A percentile compares a stretch with the other conserved stretches of the same genome.
These are phyloP conservation scores for Burhinus bistriatus DNA, from an alignment of 2,113 vertebrate genomes.

Conservation along the genomic window DNA sequence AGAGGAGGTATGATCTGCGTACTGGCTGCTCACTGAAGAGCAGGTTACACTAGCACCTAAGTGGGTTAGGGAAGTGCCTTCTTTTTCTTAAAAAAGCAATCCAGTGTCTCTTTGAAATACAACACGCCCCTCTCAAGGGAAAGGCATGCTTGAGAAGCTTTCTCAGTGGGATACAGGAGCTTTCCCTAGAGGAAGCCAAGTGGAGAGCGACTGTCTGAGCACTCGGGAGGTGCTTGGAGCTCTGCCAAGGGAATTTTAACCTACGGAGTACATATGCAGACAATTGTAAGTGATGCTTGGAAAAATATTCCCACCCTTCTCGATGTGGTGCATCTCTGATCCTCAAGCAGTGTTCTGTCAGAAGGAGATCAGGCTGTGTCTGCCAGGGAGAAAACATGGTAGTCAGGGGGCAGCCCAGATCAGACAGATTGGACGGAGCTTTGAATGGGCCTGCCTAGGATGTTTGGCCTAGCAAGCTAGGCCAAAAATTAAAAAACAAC, in stretches of 20 bases:
- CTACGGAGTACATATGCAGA: rapidly evolving
- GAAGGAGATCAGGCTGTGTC: background rate
- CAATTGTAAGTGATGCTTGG: background rate
- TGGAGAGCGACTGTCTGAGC: background rate
- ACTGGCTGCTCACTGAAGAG: background rate
- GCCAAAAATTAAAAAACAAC: background rate
- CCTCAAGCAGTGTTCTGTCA: background rate
- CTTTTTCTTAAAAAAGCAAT: background rate
- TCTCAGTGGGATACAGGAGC: background rate
- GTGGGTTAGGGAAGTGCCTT: background rate
- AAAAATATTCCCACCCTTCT: background rate
- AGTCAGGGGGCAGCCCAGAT: background rate
- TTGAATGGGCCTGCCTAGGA: background rate
- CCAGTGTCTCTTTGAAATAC: background rate
- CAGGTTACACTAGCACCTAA: rapidly evolving
- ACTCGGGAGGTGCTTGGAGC: background rate
- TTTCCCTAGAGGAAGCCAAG: background rate
- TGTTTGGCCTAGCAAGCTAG: background rate
- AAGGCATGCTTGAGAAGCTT: background rate
- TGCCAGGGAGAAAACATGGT: background rate
- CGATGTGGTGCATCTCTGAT: background rate
- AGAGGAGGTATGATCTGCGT: background rate
- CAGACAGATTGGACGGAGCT: background rate
- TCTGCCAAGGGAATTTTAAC: background rate
- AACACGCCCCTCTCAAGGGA: background rate